Evolutionary conservation across 2,113 vertebrate genomes (phyloP).

Genomic region (Synodontis membranacea): DNA sequence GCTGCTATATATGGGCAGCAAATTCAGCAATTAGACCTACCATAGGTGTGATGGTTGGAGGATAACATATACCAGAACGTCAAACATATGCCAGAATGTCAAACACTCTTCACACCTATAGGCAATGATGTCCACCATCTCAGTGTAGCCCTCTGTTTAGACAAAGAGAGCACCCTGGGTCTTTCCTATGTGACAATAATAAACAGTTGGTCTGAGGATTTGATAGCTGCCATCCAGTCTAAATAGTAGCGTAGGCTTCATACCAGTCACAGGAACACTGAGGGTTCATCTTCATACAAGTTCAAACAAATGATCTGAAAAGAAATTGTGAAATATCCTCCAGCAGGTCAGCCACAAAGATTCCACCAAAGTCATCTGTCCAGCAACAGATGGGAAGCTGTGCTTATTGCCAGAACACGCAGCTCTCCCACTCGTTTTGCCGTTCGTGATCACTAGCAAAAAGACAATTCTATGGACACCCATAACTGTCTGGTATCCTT

Average conservation of each 20-base stretch:
- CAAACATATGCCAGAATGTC: not conserved
- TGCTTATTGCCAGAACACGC: not conserved
- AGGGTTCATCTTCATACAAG: no score
- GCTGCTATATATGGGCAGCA: not conserved
- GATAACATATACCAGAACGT: not conserved
- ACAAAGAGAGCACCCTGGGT: not conserved
- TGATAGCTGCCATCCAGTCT: not conserved
- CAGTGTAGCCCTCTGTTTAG: not conserved
- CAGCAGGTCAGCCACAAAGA: not conserved
- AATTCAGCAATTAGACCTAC: not conserved
- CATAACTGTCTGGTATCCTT: not conserved
- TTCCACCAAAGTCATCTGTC: not conserved
- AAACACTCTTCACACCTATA: not conserved
- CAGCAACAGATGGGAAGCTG: not conserved
- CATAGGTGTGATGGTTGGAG: not conserved
- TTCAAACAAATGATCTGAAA: not conserved
- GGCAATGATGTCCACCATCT: not conserved
- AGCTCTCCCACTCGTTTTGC: not conserved
- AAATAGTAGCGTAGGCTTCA: not conserved
- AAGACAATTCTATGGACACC: no score
- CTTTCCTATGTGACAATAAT: not conserved
- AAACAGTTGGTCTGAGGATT: not conserved
- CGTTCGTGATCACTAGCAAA: not conserved
- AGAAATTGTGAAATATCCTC: not conserved
- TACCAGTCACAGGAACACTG: not conserved